Evolutionary conservation across 2,113 vertebrate genomes (phyloP).

Genomic region (Carettochelys insculpta): DNA sequence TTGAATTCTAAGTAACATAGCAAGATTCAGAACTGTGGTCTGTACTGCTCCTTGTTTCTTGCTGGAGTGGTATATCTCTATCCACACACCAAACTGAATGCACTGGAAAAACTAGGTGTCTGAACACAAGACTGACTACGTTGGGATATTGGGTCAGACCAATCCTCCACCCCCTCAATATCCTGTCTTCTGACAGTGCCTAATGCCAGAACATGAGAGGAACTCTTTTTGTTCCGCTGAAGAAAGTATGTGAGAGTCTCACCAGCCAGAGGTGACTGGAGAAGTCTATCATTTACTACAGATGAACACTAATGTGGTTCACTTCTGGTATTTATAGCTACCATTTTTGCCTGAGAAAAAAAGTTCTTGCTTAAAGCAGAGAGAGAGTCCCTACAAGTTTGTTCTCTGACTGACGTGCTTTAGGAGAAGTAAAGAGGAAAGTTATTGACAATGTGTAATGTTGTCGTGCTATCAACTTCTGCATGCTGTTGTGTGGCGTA

Average conservation of each 20-base stretch:
- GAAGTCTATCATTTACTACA: not conserved
- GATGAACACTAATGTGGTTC: not conserved
- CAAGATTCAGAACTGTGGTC: not conserved
- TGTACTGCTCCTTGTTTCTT: not conserved
- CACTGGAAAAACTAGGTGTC: not conserved
- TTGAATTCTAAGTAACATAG: not conserved
- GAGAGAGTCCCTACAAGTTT: not conserved
- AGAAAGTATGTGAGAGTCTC: not conserved
- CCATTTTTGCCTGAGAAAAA: not conserved
- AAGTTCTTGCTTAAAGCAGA: accelerated
- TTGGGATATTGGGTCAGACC: too few relatives aligned
- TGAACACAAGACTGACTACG: not conserved
- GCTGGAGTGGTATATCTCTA: not conserved
- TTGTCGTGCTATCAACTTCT: not conserved
- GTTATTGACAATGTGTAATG: not conserved
- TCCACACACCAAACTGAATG: not conserved
- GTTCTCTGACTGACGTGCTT: not conserved
- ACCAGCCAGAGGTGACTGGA: not conserved
- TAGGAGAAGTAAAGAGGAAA: not conserved
- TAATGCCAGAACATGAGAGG: not conserved
- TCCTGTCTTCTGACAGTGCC: too few relatives aligned
- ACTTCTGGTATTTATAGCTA: not conserved
- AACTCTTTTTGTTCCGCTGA: not conserved
- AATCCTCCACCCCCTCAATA: too few relatives aligned
- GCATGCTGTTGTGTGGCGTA: accelerated